A percentile compares a stretch with the other conserved stretches of the same genome.
Evolutionary conservation across 2,797 vertebrate species (phyloP).

Genomic region (Melanotaenia maccullochi): DNA sequence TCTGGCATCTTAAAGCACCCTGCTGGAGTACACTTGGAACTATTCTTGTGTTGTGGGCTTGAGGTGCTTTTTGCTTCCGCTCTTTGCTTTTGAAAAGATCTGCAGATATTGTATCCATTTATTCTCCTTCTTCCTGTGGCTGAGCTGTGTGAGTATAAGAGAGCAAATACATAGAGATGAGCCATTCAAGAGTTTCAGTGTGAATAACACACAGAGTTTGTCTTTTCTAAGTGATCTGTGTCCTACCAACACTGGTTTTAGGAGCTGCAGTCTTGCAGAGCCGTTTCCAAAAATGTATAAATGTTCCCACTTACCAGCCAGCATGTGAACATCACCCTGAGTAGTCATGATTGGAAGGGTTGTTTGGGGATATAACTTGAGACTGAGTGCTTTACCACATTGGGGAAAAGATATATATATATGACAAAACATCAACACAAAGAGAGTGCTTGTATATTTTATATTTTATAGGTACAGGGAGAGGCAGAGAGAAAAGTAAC

Average conservation of each 20-base stretch:
- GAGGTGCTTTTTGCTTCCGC: neutral
- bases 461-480: slow-evolving; percentile 49
- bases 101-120: slow-evolving; percentile 2
- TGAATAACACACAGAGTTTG: neutral
- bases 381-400: slow-evolving; percentile 24
- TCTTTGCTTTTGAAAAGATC: slow-evolving; percentile 2
- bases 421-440: neutral
- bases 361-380: slow-evolving; percentile 9
- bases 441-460: slow-evolving; percentile 23
- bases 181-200: neutral
- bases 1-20: slow-evolving; percentile 6
- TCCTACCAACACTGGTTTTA: neutral
- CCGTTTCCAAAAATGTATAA: neutral
- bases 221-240: neutral
- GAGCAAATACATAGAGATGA: slow-evolving; percentile 7
- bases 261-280: neutral
- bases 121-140: neutral
- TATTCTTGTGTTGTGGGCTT: slow-evolving; percentile 7
- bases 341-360: slow-evolving; percentile 16
- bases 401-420: neutral
- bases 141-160: neutral
- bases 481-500: slow-evolving; percentile 2
- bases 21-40: neutral
- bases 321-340: slow-evolving; percentile 15
- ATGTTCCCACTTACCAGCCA: neutral